A percentile compares a stretch with the other conserved stretches of the same genome.
phyloP scores from a whole-genome alignment of 2,113 vertebrate species.

The Hippoglossus stenolepis region DNA sequence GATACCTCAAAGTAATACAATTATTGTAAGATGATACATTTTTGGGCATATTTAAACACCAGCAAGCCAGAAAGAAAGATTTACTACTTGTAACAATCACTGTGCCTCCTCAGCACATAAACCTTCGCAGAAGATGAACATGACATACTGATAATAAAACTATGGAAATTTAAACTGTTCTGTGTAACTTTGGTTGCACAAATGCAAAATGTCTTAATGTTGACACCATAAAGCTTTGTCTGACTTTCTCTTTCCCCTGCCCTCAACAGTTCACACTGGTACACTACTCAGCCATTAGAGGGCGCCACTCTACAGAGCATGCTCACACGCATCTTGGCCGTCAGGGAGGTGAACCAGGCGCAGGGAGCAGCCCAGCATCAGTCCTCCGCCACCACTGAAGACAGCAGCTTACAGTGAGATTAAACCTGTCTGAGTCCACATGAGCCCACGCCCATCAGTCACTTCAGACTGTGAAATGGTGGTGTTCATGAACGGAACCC shows the following conservation, averaged over 20 bases:
- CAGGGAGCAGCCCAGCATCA: slow-evolving; percentile 75
- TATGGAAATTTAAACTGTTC: background rate
- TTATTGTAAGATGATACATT: too few species aligned
- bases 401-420: slow-evolving; percentile 29
- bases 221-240: too few species aligned
- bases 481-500: background rate
- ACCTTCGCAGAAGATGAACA: background rate
- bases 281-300: slow-evolving; percentile 89
- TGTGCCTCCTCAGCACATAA: too few species aligned
- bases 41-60: too few species aligned
- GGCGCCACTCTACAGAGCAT: slow-evolving; percentile 91
- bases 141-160: background rate
- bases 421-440: background rate
- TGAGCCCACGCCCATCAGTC: background rate
- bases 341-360: slow-evolving; percentile 91
- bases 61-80: too few species aligned
- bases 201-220: background rate
- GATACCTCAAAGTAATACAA: too few species aligned
- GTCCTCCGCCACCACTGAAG: background rate
- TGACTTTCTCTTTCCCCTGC: slow-evolving; percentile 39
- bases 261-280: slow-evolving; percentile 92
- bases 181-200: too few species aligned
- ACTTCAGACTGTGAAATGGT: background rate
- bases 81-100: too few species aligned
- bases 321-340: slow-evolving; percentile 94